Conservation (phyloP, 92 coral and sea anemone genomes). For the Palythoa heliodiscus region DNA sequence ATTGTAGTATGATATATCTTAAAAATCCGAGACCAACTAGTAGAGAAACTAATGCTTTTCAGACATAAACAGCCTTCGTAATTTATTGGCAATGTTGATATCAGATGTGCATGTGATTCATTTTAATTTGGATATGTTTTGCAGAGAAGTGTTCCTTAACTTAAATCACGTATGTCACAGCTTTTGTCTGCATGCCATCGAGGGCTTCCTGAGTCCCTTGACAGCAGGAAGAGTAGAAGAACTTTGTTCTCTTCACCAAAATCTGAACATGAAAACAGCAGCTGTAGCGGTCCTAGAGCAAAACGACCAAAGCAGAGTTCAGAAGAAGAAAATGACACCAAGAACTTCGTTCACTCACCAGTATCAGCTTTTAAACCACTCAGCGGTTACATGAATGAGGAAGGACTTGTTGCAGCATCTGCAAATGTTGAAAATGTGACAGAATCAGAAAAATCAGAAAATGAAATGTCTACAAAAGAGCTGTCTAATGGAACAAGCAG, state of each 20-base stretch:
- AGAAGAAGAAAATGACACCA: conserved; percentile 43
- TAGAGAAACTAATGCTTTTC: too few relatives aligned
- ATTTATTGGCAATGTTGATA: too few relatives aligned
- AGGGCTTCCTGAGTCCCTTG: conserved; percentile 57
- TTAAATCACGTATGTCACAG: conserved; percentile 77
- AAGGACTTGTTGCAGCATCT: neutral
- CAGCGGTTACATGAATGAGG: neutral
- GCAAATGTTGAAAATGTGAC: neutral
- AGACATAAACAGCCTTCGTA: too few relatives aligned
- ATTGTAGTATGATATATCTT: too few relatives aligned
- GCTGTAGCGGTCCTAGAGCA: conserved; percentile 51
- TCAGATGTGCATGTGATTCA: too few relatives aligned
- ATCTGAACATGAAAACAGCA: conserved; percentile 12
- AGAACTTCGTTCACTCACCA: conserved; percentile 66
- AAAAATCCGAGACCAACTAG: too few relatives aligned
- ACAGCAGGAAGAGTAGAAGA: conserved; percentile 74
- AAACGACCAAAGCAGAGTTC: conserved; percentile 60
- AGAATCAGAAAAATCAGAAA: conserved; percentile 4
- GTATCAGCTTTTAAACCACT: conserved; percentile 70
- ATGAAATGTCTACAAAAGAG: neutral
- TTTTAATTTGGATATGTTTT: too few relatives aligned
- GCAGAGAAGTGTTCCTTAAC: conserved; percentile 51
- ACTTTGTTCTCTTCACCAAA: conserved; percentile 58
- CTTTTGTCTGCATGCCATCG: conserved; percentile 80
- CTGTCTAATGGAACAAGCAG: conserved; percentile 6